Conservation (phyloP, 2,888 invertebrate genomes). For the Hirtodrosophila cameraria region DNA sequence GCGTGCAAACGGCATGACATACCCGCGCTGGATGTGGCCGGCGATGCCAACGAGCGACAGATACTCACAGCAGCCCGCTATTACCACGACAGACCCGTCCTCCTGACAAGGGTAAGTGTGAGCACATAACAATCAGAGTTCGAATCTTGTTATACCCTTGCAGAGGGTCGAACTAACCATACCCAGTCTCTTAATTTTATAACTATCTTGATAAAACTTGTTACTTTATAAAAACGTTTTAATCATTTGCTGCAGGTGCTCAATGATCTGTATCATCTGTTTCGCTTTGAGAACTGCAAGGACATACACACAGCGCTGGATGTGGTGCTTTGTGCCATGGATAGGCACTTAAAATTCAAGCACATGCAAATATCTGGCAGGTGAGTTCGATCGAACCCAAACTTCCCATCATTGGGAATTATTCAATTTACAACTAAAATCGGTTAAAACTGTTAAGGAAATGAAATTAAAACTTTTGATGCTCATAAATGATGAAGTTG, state of each 20-base stretch:
- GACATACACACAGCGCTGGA: constrained; percentile 90
- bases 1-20: constrained; percentile 96
- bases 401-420: too few relatives aligned
- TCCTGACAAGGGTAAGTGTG: constrained; percentile 86
- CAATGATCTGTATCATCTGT: constrained; percentile 95
- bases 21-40: constrained; percentile 95
- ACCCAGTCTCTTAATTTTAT: too few relatives aligned
- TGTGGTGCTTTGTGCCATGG: constrained; percentile 95
- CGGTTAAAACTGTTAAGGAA: too few relatives aligned
- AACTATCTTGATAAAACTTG: too few relatives aligned
- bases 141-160: too few relatives aligned
- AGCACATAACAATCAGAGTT: background rate
- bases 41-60: constrained; percentile 95
- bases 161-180: too few relatives aligned
- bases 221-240: too few relatives aligned
- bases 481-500: too few relatives aligned
- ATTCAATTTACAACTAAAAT: too few relatives aligned
- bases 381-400: constrained; percentile 84
- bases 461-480: too few relatives aligned
- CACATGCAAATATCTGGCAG: constrained; percentile 97
- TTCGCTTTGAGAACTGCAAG: constrained; percentile 92
- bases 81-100: constrained; percentile 93
- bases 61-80: constrained; percentile 92
- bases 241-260: constrained; percentile 88
- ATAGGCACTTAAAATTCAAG: constrained; percentile 92